These are phyloP conservation scores for Notiomystis cincta DNA, from an alignment of 2,113 vertebrate species.

Conservation along the genomic window DNA sequence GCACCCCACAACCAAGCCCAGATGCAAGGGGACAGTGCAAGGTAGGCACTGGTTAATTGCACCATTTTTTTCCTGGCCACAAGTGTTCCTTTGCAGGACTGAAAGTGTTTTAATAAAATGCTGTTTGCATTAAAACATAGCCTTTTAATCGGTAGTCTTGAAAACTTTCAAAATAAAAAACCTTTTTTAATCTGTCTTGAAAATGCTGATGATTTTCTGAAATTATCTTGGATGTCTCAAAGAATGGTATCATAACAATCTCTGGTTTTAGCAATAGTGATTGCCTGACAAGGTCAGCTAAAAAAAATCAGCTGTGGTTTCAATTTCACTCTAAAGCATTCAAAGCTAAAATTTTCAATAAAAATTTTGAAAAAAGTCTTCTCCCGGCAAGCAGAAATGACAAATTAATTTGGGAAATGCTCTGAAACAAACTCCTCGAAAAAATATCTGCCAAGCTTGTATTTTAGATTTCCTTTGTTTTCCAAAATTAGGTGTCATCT, in stretches of 20 bases:
- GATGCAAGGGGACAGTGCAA: not conserved
- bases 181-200: not conserved
- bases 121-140: not conserved
- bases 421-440: not conserved
- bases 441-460: not conserved
- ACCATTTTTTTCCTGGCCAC: not conserved
- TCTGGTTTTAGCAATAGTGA: not conserved
- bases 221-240: not conserved
- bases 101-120: not conserved
- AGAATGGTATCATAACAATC: not conserved
- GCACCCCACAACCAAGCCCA: not conserved
- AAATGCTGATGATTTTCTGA: not conserved
- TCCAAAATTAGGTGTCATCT: slow-evolving; percentile 16
- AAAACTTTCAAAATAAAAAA: not conserved
- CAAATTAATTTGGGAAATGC: not conserved
- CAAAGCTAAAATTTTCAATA: not conserved
- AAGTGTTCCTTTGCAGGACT: not conserved
- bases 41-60: not conserved
- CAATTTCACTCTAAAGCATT: not conserved
- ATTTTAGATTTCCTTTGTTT: slow-evolving; percentile 19
- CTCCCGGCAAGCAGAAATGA: not conserved
- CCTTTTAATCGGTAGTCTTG: not conserved
- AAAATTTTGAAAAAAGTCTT: not conserved
- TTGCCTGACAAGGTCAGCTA: not conserved
- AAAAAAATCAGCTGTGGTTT: not conserved